These are phyloP conservation scores for Hydropsyche betteni DNA, from an alignment of 2,888 invertebrate genomes.

Conservation along the genomic window DNA sequence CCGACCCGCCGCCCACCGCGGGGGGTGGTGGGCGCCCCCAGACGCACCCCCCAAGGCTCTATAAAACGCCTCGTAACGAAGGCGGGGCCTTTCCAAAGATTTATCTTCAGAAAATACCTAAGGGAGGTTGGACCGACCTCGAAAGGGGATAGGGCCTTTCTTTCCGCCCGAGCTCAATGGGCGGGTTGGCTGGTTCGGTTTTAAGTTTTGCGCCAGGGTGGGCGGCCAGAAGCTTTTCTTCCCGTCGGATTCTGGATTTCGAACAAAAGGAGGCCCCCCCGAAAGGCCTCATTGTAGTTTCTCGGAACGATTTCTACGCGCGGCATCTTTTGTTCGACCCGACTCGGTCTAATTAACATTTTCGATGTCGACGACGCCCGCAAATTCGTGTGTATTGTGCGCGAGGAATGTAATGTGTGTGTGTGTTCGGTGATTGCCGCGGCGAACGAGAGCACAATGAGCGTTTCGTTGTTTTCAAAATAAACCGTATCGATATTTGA, in stretches of 20 bases:
- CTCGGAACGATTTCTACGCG: conserved; percentile 16
- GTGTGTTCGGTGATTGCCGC: too few relatives aligned
- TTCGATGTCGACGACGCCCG: conserved; percentile 13
- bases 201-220: too few relatives aligned
- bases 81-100: conserved; percentile 46
- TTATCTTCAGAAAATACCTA: conserved; percentile 48
- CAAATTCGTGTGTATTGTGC: conserved; percentile 2
- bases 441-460: too few relatives aligned
- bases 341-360: conserved; percentile 28
- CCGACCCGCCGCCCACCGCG: not conserved
- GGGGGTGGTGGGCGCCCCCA: conserved; percentile 25
- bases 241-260: conserved; percentile 8
- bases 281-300: conserved; percentile 26
- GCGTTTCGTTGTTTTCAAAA: not conserved
- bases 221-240: too few relatives aligned
- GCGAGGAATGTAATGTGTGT: too few relatives aligned
- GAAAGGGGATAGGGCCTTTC: conserved; percentile 35
- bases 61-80: conserved; percentile 46
- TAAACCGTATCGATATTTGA: conserved; percentile 22
- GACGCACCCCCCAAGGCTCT: conserved; percentile 36
- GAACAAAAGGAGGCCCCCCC: conserved; percentile 31
- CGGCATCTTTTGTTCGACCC: conserved; percentile 18
- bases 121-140: conserved; percentile 32
- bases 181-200: conserved; percentile 26
- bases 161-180: conserved; percentile 12